Base-by-base conservation (phyloP, 2,113 vertebrate genomes). In the Rhabdornis inornatus region DNA sequence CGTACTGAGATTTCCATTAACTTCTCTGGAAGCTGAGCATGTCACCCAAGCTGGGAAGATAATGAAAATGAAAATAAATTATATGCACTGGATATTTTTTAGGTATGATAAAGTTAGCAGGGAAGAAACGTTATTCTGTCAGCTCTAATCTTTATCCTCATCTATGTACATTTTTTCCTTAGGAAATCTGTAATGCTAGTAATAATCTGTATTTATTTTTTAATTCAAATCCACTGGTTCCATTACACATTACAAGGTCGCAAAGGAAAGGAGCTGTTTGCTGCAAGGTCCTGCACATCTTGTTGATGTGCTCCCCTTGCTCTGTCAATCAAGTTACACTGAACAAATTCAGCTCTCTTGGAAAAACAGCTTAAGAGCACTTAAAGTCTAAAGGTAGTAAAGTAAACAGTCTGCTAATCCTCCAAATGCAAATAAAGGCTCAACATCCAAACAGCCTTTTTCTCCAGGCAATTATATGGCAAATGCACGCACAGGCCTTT, bases 361-460 rank as follows among this genome's bases (percentile, higher is more conserved):
- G 80, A 90, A 90, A 96, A 91, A 84, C 52, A 87, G 50, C 64
- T 84, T 68, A 96, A 96, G 88, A 79, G 83, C 90, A 87, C 95
- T 97, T 95, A 88, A 89, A 93, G 64, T 70, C 65, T 93, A 91
- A 92, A 59, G 55, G 76, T 63, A 83, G 69, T 52, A 86, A 84
- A 90, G 94, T 88, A 95, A 95, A 97, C 92, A 96, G 59, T 15
- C 79, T 92, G 83, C 57, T 95, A 95, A 92, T 94, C 72, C 61
- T 93, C 81, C 47, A 93, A 91, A 95, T 91, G 94, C 75, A 96
- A 97, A 96, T 94, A 93, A 92, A 88, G 14, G 15, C 75, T 93
- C 64, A 42, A 78, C 61, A 69, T 85, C 55, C 76, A 90, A 93
- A 27, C 74, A 94, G 57, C 31, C 35, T 83, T 21, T 65, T 50